Conservation (phyloP, 1,140 invertebrate genomes). For the Camponotus floridanus region DNA sequence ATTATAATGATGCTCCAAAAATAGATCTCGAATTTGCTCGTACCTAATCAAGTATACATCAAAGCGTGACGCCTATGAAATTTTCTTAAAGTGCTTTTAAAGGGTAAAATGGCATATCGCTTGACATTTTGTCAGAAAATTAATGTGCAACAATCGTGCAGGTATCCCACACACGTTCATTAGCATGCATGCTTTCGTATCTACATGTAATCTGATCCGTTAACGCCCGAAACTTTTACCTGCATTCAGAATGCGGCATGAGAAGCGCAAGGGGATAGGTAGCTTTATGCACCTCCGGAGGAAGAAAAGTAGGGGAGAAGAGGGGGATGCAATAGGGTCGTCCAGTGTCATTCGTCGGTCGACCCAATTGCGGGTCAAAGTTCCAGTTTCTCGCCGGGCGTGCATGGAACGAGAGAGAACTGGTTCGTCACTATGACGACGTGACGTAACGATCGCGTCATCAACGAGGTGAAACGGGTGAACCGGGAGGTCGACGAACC, state of each 20-base stretch:
- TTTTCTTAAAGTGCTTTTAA: background rate
- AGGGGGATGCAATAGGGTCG: background rate
- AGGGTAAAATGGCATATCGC: background rate
- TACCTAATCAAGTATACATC: background rate
- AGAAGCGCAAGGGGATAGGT: background rate
- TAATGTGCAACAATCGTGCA: background rate
- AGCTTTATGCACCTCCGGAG: background rate
- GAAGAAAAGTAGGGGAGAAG: background rate
- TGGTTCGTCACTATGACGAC: slow-evolving; percentile 72
- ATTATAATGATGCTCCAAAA: background rate
- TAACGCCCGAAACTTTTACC: background rate
- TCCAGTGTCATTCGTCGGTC: slow-evolving; percentile 36
- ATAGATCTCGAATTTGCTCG: background rate
- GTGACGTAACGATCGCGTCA: slow-evolving; percentile 78
- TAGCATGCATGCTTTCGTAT: no score
- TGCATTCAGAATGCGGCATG: background rate
- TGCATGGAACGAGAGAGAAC: slow-evolving; percentile 33
- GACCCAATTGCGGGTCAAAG: slow-evolving; percentile 77
- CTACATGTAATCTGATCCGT: background rate
- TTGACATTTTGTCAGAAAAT: background rate
- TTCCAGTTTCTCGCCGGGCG: slow-evolving; percentile 71
- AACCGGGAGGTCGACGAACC: slow-evolving; percentile 65
- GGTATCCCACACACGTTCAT: background rate
- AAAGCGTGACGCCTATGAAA: background rate
- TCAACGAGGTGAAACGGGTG: slow-evolving; percentile 24